Percentiles rank a stretch among this genome's conserved stretches.
Conservation (phyloP, 2,888 invertebrate genomes). For the Acronicta aceris region DNA sequence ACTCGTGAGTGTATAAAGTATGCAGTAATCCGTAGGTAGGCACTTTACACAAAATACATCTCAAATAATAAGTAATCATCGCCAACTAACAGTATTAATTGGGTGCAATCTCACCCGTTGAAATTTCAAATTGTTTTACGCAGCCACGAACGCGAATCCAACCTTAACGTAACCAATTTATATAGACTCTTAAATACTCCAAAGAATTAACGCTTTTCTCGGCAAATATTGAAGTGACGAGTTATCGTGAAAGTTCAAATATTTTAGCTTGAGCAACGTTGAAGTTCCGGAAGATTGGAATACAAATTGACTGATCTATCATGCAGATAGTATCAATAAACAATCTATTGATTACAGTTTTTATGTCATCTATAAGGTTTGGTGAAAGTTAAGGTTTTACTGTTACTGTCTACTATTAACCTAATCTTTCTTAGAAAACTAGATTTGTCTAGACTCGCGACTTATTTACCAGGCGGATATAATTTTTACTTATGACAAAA, state of each 20-base stretch:
- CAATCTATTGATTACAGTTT: conserved; percentile 25
- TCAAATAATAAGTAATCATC: no score
- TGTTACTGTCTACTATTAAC: neutral
- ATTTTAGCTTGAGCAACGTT: conserved; percentile 37
- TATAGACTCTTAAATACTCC: conserved; percentile 28
- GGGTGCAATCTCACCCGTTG: conserved; percentile 54
- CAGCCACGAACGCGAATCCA: conserved; percentile 62
- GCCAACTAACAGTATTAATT: conserved; percentile 16
- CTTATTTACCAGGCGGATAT: conserved; percentile 6
- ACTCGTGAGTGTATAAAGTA: no score
- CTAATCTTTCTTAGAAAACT: neutral
- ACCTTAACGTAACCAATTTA: conserved; percentile 60
- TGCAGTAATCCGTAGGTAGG: no score
- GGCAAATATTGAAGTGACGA: conserved; percentile 15
- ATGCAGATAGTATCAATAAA: conserved; percentile 33
- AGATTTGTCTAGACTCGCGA: neutral
- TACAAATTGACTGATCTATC: conserved; percentile 40
- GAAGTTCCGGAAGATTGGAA: conserved; percentile 64
- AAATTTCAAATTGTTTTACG: conserved; percentile 70
- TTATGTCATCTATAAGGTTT: conserved; percentile 6
- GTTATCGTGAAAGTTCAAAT: conserved; percentile 31
- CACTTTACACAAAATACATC: no score
- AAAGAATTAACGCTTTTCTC: conserved; percentile 10
- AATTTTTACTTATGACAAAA: conserved; percentile 7
- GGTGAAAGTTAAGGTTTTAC: conserved; percentile 12